Percentiles rank a stretch among this genome's conserved stretches.
These are phyloP conservation scores for Papilio aristodemus DNA, from an alignment of 1,140 invertebrate species.

Conservation along the genomic window DNA sequence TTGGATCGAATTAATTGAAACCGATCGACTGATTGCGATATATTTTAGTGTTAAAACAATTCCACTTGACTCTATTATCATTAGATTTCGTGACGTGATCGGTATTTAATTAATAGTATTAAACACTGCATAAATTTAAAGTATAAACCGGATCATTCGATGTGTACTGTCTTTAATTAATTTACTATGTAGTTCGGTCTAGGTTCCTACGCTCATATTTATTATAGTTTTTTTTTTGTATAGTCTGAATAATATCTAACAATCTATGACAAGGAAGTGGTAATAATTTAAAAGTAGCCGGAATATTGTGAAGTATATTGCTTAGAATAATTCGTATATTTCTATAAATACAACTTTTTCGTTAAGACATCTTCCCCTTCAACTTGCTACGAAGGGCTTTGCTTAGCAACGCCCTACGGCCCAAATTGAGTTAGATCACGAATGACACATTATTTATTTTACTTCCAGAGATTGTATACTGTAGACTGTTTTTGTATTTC, in stretches of 20 bases:
- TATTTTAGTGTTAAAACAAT: background rate
- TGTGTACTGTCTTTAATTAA: no score
- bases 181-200: no score
- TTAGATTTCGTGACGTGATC: background rate
- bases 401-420: constrained; percentile 15
- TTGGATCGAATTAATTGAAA: constrained; percentile 6
- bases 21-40: background rate
- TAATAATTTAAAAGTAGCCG: background rate
- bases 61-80: background rate
- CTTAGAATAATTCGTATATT: background rate
- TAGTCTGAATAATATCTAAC: background rate
- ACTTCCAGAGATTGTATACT: background rate
- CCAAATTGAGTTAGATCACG: constrained; percentile 16
- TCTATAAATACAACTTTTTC: background rate
- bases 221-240: no score
- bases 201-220: no score
- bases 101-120: background rate
- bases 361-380: constrained; percentile 5
- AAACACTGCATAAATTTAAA: no score
- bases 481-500: no score
- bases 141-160: no score
- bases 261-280: background rate
- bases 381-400: background rate
- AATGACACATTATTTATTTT: constrained; percentile 21
- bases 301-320: constrained; percentile 3